Percentiles rank a stretch among this genome's conserved stretches.
Evolutionary conservation across 1,140 invertebrate species (phyloP).

Genomic region (Cylas formicarius): DNA sequence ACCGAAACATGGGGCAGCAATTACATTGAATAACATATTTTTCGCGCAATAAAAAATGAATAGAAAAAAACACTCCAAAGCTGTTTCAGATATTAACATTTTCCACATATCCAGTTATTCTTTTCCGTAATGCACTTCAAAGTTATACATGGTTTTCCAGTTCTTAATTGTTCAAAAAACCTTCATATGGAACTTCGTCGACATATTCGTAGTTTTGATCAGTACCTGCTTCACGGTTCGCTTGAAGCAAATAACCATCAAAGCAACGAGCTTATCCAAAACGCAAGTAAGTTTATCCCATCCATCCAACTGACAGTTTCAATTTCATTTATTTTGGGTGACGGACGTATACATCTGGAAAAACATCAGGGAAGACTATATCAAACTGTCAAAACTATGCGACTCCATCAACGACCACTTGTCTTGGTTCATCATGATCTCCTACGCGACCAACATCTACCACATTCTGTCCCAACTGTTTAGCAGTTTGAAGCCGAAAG

Average conservation of each 20-base stretch:
- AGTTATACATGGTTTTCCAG: too few species aligned
- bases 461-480: conserved; percentile 24
- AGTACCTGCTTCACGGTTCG: conserved; percentile 18
- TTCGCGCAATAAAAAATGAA: too few species aligned
- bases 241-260: conserved; percentile 20
- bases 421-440: conserved; percentile 17
- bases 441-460: conserved; percentile 19
- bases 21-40: too few species aligned
- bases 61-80: too few species aligned
- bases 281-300: conserved; percentile 6
- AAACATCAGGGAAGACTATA: conserved; percentile 20
- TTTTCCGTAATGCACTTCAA: too few species aligned
- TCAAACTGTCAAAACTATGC: conserved; percentile 11
- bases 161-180: conserved; percentile 20
- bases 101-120: too few species aligned
- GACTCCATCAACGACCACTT: conserved; percentile 13
- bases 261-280: conserved; percentile 5
- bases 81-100: too few species aligned
- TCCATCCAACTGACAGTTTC: not conserved
- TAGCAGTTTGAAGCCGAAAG: conserved; percentile 13
- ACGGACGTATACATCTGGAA: conserved; percentile 14
- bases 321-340: conserved; percentile 11
- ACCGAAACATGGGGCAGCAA: too few species aligned
- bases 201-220: conserved; percentile 24
- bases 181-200: conserved; percentile 22